Percentiles rank a stretch among this genome's conserved stretches.
Conservation (phyloP, 2,888 invertebrate genomes). For the Tenthredo livida region DNA sequence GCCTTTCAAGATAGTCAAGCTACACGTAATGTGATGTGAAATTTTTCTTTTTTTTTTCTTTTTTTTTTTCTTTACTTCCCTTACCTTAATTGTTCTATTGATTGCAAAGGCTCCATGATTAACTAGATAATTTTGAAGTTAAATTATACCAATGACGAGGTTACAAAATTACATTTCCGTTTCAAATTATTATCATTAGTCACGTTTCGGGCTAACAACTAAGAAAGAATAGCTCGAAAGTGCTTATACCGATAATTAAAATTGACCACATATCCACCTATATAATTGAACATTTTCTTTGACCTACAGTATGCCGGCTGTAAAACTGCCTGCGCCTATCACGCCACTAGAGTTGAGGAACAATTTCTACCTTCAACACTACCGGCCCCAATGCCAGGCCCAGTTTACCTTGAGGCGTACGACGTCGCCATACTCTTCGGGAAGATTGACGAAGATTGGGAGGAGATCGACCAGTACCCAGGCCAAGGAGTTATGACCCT, state of each 20-base stretch:
- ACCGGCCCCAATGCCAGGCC: constrained; percentile 71
- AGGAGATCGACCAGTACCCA: constrained; percentile 69
- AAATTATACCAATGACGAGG: constrained; percentile 10
- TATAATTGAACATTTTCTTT: constrained; percentile 16
- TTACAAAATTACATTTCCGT: constrained; percentile 38
- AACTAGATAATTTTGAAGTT: not conserved
- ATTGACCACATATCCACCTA: not conserved
- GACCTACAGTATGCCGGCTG: constrained; percentile 71
- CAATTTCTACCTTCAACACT: constrained; percentile 73
- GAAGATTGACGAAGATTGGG: constrained; percentile 69
- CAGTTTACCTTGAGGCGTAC: constrained; percentile 68
- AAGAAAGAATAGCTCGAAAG: not conserved
- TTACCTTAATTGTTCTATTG: constrained; percentile 22
- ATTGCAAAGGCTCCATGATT: constrained; percentile 2
- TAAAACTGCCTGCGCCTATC: constrained; percentile 71
- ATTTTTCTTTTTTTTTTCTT: not conserved
- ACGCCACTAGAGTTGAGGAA: constrained; percentile 69
- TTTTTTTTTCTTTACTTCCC: not conserved
- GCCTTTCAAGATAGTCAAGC: not conserved
- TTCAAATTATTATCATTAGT: constrained; percentile 43
- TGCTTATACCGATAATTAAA: constrained; percentile 26
- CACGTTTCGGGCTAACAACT: constrained; percentile 24
- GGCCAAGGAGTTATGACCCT: constrained; percentile 66
- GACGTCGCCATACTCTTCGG: constrained; percentile 73
- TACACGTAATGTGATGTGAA: not conserved